A percentile compares a stretch with the other conserved stretches of the same genome.
Conservation (phyloP, 2,113 vertebrate species). For the Aepyceros melampus region DNA sequence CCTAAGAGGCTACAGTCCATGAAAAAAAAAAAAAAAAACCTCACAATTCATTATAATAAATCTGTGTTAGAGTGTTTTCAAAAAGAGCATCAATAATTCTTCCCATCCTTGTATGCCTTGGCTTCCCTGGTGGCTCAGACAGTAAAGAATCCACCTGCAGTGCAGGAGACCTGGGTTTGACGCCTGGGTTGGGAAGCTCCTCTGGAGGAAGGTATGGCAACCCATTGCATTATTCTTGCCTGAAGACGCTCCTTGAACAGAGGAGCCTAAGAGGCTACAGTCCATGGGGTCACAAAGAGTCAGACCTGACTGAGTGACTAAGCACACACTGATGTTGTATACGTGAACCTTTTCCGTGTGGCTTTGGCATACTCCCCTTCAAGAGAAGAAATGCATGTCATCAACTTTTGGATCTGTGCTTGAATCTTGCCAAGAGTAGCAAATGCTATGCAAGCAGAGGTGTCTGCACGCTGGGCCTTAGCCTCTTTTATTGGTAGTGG, state of each 20-base stretch:
- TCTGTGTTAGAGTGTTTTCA: neutral
- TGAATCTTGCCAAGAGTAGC: neutral
- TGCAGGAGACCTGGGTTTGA: rapidly evolving
- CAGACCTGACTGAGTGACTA: neutral
- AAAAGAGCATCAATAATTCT: neutral
- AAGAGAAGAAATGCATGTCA: neutral
- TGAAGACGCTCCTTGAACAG: neutral
- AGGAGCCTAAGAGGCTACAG: neutral
- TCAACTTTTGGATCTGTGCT: neutral
- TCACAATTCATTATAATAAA: neutral
- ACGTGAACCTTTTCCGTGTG: neutral
- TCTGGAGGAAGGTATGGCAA: neutral
- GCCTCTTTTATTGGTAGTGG: neutral
- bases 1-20: neutral
- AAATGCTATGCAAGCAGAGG: neutral
- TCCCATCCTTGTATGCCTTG: neutral
- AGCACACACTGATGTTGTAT: neutral
- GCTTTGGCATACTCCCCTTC: neutral
- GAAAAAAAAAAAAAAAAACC: neutral
- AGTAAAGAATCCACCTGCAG: neutral
- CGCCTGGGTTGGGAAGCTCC: neutral
- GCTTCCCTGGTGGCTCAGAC: neutral
- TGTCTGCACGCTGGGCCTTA: neutral
- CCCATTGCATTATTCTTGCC: neutral
- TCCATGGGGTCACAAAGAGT: neutral